A percentile compares a stretch with the other conserved stretches of the same genome.
These are phyloP conservation scores for Masticophis lateralis DNA, from an alignment of 2,797 vertebrate genomes.

Conservation along the genomic window DNA sequence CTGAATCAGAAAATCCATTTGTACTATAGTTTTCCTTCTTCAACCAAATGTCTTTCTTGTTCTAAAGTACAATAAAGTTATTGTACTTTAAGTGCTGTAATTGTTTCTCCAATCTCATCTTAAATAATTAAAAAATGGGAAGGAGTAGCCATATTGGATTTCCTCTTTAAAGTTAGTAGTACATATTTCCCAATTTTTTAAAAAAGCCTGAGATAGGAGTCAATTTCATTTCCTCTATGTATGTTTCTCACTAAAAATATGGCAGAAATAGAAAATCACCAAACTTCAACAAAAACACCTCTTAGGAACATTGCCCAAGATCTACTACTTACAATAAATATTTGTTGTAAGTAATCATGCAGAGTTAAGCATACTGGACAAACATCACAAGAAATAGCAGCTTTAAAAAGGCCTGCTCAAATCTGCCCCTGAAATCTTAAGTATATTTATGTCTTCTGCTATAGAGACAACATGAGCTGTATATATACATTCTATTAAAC, in stretches of 20 bases:
- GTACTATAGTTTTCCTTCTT: too few relatives aligned
- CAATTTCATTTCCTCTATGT: not conserved
- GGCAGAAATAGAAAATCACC: constrained; percentile 1
- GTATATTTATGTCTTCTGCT: constrained; percentile 31
- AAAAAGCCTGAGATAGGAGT: not conserved
- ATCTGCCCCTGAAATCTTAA: constrained; percentile 53
- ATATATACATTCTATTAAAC: constrained; percentile 3
- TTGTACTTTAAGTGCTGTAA: not conserved
- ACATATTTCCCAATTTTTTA: not conserved
- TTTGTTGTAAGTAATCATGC: constrained; percentile 35
- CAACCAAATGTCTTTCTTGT: not conserved
- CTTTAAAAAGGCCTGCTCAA: constrained; percentile 34
- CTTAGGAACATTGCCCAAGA: constrained; percentile 29
- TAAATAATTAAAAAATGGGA: constrained; percentile 15
- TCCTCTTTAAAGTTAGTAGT: not conserved
- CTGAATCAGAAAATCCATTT: not conserved
- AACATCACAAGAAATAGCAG: constrained; percentile 46
- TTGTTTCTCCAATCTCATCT: not conserved
- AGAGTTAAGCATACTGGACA: constrained; percentile 42
- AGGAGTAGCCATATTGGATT: not conserved
- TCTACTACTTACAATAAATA: constrained; percentile 23
- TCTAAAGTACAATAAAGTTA: not conserved
- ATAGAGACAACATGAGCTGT: not conserved
- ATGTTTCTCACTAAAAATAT: not conserved
- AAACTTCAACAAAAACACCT: constrained; percentile 29